Percentiles rank a stretch among this genome's conserved stretches.
Conservation (phyloP, 2,113 vertebrate genomes). For the Vidua chalybeata region DNA sequence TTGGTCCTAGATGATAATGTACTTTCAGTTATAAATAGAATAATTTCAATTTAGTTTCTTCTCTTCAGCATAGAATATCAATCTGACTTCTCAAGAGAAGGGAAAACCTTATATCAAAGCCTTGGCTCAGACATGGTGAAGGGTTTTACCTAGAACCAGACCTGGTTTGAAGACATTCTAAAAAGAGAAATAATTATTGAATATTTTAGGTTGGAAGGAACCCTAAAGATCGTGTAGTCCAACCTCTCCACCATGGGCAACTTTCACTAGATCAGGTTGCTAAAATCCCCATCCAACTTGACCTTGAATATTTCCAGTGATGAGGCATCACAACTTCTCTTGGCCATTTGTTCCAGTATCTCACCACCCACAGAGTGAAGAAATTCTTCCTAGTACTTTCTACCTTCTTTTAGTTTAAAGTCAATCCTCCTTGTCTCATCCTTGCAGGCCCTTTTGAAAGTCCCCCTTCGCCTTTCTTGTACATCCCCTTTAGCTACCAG, state of each 20-base stretch:
- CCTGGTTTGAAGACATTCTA: background rate
- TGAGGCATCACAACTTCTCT: background rate
- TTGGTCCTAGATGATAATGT: background rate
- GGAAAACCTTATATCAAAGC: background rate
- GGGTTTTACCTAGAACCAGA: background rate
- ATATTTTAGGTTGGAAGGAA: background rate
- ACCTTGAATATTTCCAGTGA: background rate
- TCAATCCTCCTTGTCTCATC: background rate
- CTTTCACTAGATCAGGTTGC: background rate
- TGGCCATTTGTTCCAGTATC: background rate
- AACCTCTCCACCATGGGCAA: background rate
- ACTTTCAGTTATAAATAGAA: background rate
- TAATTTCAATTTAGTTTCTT: background rate
- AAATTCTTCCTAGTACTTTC: background rate
- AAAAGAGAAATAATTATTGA: background rate
- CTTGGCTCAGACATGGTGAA: background rate
- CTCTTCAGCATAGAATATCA: background rate
- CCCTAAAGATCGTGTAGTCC: background rate
- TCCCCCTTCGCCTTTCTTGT: background rate
- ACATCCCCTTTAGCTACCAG: rapidly evolving
- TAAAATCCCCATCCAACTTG: background rate
- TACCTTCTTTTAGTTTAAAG: background rate
- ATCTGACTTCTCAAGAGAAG: background rate
- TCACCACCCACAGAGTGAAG: background rate
- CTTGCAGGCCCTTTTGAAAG: background rate